Evolutionary conservation across 2,888 invertebrate genomes (phyloP).

Genomic region (Strigamia transsilvanica): DNA sequence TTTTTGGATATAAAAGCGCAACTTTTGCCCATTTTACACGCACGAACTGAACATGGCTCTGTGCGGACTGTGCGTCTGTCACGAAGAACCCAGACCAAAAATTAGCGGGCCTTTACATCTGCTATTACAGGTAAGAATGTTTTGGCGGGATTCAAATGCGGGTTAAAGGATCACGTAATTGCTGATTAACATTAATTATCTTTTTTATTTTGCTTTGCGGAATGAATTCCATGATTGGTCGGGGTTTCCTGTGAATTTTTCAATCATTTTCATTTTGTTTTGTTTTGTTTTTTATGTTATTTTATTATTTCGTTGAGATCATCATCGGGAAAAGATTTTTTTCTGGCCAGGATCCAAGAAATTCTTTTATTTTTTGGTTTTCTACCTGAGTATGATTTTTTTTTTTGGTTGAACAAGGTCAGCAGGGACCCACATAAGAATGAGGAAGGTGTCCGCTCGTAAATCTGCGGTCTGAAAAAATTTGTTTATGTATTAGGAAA

Average conservation of each 20-base stretch:
- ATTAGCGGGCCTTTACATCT: conserved; percentile 46
- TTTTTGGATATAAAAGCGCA: background rate
- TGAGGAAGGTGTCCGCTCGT: conserved; percentile 29
- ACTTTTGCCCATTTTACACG: background rate
- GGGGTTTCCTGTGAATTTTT: background rate
- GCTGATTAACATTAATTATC: no score
- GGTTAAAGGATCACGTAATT: background rate
- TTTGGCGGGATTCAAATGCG: background rate
- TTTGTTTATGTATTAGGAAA: no score
- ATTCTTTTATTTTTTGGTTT: background rate
- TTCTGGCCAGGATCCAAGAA: background rate
- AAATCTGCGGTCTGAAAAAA: background rate
- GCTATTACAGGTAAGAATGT: conserved; percentile 23
- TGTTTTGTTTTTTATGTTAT: background rate
- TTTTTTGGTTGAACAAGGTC: conserved; percentile 37
- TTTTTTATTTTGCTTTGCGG: no score
- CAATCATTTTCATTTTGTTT: background rate
- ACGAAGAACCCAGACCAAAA: conserved; percentile 4
- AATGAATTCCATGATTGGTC: no score
- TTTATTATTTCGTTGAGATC: background rate
- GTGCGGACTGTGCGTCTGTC: conserved; percentile 23
- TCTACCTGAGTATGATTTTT: background rate
- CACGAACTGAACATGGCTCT: background rate
- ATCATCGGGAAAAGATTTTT: background rate
- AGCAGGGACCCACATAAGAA: conserved; percentile 33